Evolutionary conservation across 1,140 invertebrate genomes (phyloP).

Genomic region (Drosophila dunni): DNA sequence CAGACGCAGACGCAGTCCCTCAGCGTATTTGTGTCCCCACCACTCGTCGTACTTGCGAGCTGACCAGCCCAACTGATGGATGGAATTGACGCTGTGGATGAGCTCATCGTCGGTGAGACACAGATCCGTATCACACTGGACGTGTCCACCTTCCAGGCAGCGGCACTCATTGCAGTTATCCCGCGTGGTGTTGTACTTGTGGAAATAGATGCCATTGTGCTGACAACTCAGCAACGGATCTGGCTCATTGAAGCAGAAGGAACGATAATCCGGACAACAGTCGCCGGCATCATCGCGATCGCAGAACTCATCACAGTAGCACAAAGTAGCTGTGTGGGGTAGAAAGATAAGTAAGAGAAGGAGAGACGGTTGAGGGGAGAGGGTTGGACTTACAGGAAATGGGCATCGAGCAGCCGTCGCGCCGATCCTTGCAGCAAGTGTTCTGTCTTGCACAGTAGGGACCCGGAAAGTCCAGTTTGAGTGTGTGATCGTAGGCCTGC

Average conservation of each 20-base stretch:
- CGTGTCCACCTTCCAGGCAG: constrained; percentile 86
- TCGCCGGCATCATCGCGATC: constrained; percentile 88
- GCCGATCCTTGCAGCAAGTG: constrained; percentile 89
- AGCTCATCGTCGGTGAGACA: constrained; percentile 91
- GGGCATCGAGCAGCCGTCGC: constrained; percentile 91
- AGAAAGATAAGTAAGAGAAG: not conserved
- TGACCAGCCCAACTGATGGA: constrained; percentile 88
- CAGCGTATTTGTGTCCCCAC: constrained; percentile 92
- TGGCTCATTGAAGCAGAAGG: constrained; percentile 87
- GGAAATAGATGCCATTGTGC: constrained; percentile 71
- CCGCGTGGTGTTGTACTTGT: constrained; percentile 75
- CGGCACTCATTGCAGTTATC: constrained; percentile 92
- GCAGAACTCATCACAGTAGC: constrained; percentile 98
- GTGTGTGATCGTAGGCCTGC: constrained; percentile 65
- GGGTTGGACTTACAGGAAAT: constrained; percentile 86
- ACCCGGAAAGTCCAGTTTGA: constrained; percentile 73
- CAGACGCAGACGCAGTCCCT: constrained; percentile 91
- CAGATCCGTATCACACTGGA: constrained; percentile 89
- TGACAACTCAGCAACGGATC: constrained; percentile 66
- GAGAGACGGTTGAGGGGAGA: not conserved
- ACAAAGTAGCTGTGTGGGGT: constrained; percentile 88
- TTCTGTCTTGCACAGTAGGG: constrained; percentile 75
- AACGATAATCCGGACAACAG: constrained; percentile 95
- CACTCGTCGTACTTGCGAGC: constrained; percentile 93
- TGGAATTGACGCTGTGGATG: constrained; percentile 88